A percentile compares a stretch with the other conserved stretches of the same genome.
These are phyloP conservation scores for Diglossa brunneiventris DNA, from an alignment of 2,113 vertebrate species.

Conservation along the genomic window DNA sequence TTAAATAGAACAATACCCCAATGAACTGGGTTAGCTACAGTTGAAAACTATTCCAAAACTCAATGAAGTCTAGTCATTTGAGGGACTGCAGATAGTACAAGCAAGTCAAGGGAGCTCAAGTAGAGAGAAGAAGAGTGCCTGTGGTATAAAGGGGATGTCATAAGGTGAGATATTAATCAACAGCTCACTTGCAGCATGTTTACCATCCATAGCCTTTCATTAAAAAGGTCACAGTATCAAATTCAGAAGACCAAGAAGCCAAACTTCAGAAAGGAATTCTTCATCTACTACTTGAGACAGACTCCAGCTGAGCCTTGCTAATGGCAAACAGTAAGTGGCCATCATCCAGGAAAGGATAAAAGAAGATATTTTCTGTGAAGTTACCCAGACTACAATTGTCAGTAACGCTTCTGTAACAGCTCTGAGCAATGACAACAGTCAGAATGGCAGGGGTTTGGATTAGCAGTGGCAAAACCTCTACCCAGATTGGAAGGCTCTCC, in stretches of 20 bases:
- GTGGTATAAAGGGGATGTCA: background rate
- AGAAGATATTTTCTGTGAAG: background rate
- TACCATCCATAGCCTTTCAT: background rate
- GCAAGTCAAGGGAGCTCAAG: background rate
- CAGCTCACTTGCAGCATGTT: background rate
- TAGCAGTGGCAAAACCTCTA: background rate
- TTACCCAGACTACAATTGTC: background rate
- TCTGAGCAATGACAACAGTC: background rate
- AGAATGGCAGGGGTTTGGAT: background rate
- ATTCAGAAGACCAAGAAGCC: background rate
- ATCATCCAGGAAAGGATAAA: background rate
- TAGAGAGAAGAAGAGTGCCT: background rate
- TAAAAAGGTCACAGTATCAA: background rate
- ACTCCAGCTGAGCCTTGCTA: constrained; percentile 9
- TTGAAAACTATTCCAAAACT: background rate
- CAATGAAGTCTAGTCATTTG: background rate
- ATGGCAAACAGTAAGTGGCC: constrained; percentile 9
- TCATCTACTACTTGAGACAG: background rate
- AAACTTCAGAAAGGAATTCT: background rate
- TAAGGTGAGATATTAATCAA: background rate
- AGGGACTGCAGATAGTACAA: background rate
- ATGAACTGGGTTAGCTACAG: background rate
- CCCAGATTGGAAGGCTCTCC: constrained; percentile 33
- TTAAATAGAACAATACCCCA: constrained; percentile 38
- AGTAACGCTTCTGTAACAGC: background rate